Evolutionary conservation across 1,140 invertebrate species (phyloP), one percentile per base, ranked within the genome.

Genomic region (Nasonia vitripennis): DNA sequence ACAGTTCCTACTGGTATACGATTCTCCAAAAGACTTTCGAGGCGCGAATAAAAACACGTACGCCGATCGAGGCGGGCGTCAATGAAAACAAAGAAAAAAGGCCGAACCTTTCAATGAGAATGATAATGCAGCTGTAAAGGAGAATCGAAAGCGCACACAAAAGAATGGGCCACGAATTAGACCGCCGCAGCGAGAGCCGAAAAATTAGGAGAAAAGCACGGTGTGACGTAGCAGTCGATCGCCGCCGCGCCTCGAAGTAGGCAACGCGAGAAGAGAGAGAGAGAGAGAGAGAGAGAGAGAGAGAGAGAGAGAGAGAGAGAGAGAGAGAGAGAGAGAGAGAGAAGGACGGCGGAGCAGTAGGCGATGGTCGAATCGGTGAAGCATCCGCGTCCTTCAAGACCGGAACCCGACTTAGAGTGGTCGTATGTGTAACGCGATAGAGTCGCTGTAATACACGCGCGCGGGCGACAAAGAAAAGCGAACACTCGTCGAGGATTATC

Each of bases 341-440:
- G 23, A 51, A 11, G 5, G 31, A n/a, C n/a, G 6, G 34, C 17
- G 27, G 41, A 45, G 10, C 2, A 10, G 51, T 37, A 41, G 67
- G 55, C 34, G 71, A 51, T 67, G 62, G 27, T 31, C 11, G 45
- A 48, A 27, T 27, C 11, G 37, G 74, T 34, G 81, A 78, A 78
- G 37, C 74, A 17, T 45, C 73, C 86, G 78, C 87, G 89, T 89
- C 87, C 87, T 78, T 87, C 85, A 55, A 84, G 73, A 70, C 78
- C 88, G 83, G 70, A 88, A 86, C 81, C 79, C 74, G 80, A 48
- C 51, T 70, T 68, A 67, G 1, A 23, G 34, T 37, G 5, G 34
- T 27, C 3, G 23, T 17, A 48, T 37, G 34, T 37, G 34, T 37
- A 37, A 37, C 34, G 4, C 34, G 2, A 27, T 37, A 3, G 34